Evolutionary conservation across 1,140 invertebrate genomes (phyloP).

Genomic region (Sipha flava): DNA sequence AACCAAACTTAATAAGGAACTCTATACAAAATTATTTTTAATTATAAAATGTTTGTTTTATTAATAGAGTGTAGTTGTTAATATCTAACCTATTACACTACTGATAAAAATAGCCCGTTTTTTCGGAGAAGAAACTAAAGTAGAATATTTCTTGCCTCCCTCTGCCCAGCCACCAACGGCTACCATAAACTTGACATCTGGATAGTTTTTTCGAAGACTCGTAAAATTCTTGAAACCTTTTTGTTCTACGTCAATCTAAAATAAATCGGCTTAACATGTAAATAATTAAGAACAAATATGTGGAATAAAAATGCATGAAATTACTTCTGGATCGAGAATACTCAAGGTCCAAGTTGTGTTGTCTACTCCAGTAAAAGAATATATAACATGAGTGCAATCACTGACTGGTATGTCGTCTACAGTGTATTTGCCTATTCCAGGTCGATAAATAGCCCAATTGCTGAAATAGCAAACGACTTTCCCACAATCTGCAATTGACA

Average conservation of each 20-base stretch:
- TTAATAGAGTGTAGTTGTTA: neutral
- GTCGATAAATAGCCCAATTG: slow-evolving; percentile 84
- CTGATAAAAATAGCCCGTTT: slow-evolving; percentile 62
- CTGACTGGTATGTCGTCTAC: slow-evolving; percentile 74
- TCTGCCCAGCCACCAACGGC: slow-evolving; percentile 84
- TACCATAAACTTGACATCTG: slow-evolving; percentile 64
- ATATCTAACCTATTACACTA: slow-evolving; percentile 64
- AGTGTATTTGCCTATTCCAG: slow-evolving; percentile 67
- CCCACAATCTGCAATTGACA: slow-evolving; percentile 11
- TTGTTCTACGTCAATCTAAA: slow-evolving; percentile 60
- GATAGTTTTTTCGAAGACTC: slow-evolving; percentile 58
- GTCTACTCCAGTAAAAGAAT: slow-evolving; percentile 81
- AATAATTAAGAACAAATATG: neutral
- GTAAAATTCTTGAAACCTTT: slow-evolving; percentile 78
- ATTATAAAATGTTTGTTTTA: neutral
- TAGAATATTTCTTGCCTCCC: slow-evolving; percentile 75
- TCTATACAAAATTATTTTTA: slow-evolving; percentile 43
- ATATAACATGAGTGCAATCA: slow-evolving; percentile 77
- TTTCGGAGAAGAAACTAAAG: slow-evolving; percentile 59
- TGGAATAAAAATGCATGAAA: slow-evolving; percentile 6
- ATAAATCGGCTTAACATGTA: neutral
- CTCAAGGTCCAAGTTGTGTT: slow-evolving; percentile 67
- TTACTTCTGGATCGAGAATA: slow-evolving; percentile 67
- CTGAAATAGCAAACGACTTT: slow-evolving; percentile 81
- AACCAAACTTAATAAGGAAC: slow-evolving; percentile 66